Percentiles rank a stretch among this genome's conserved stretches.
phyloP scores from a whole-genome alignment of 2,113 vertebrate species.

The Serilophus lunatus region DNA sequence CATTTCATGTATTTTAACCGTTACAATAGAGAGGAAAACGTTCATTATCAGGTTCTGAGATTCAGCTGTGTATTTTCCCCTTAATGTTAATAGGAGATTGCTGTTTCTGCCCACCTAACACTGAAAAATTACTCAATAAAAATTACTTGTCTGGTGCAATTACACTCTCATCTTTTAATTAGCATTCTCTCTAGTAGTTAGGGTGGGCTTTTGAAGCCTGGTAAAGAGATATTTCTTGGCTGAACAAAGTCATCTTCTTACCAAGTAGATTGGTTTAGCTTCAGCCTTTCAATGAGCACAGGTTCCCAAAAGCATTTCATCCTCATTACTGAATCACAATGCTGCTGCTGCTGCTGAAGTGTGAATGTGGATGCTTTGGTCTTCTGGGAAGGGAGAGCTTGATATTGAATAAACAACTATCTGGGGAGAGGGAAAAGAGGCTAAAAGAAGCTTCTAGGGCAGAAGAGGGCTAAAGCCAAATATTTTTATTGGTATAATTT shows the following conservation, averaged over 20 bases:
- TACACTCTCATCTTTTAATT: slow-evolving; percentile 58
- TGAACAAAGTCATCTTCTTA: slow-evolving; percentile 37
- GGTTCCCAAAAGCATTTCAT: slow-evolving; percentile 2
- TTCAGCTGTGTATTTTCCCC: slow-evolving; percentile 20
- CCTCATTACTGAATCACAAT: slow-evolving; percentile 21
- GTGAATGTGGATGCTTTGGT: neutral
- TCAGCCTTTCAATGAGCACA: neutral
- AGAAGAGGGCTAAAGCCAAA: slow-evolving; percentile 18
- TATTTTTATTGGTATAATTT: neutral
- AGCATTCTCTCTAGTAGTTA: neutral
- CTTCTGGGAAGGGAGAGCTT: slow-evolving; percentile 41
- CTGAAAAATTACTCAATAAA: slow-evolving; percentile 65
- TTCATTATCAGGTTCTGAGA: slow-evolving; percentile 4
- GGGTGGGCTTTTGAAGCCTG: neutral
- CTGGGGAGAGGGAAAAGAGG: neutral
- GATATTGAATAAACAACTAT: slow-evolving; percentile 31
- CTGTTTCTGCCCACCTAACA: slow-evolving; percentile 36
- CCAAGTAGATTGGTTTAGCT: neutral
- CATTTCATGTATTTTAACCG: neutral
- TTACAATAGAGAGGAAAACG: slow-evolving; percentile 19
- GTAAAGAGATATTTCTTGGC: slow-evolving; percentile 7
- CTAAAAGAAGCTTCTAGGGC: slow-evolving; percentile 1
- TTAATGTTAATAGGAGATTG: neutral
- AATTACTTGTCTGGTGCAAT: slow-evolving; percentile 59
- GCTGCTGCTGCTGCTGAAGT: slow-evolving; percentile 7